Conservation (phyloP, 53 echinoderm and acorn worm species). For the Echinarachnius parma region DNA sequence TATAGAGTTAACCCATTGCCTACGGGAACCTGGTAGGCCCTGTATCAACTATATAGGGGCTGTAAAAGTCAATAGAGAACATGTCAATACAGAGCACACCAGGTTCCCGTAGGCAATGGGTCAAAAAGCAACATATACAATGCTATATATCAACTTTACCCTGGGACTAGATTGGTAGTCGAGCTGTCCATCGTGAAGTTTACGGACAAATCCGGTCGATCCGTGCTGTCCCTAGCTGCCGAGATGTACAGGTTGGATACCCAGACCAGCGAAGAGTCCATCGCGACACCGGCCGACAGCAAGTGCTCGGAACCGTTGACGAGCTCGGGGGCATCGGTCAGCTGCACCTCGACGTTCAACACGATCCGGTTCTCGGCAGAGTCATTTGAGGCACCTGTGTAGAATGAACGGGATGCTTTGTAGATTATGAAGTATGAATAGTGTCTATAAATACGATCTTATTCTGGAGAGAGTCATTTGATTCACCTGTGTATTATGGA, state of each 20-base stretch:
- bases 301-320: neutral
- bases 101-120: no score
- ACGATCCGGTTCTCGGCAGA: conserved; percentile 4
- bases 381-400: conserved; percentile 2
- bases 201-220: neutral
- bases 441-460: no score
- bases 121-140: no score
- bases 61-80: no score
- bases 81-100: no score
- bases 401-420: no score
- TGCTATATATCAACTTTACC: neutral
- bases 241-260: conserved; percentile 23
- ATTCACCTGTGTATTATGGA: no score
- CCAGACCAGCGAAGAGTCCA: conserved; percentile 28
- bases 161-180: neutral
- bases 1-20: no score
- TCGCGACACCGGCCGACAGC: conserved; percentile 6
- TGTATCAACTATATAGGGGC: no score
- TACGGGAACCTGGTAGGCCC: no score
- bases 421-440: no score
- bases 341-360: conserved; percentile 13
- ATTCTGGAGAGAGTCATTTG: no score
- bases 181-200: neutral
- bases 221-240: neutral
- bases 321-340: conserved; percentile 27